These are phyloP conservation scores for Caenorhabditis wallacei DNA, from an alignment of 2,888 invertebrate genomes.

Conservation along the genomic window DNA sequence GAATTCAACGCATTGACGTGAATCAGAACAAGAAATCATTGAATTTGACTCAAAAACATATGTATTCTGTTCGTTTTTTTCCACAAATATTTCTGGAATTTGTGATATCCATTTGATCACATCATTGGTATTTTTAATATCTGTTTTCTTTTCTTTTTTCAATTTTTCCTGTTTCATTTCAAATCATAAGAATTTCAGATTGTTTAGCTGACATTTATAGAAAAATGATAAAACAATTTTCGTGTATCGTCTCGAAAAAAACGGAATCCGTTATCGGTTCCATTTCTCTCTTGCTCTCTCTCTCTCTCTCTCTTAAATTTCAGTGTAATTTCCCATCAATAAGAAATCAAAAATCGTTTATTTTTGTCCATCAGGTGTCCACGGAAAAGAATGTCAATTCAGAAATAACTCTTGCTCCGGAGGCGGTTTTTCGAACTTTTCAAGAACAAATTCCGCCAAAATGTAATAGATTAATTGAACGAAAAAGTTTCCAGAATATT, in stretches of 20 bases:
- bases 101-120: conserved; percentile 12
- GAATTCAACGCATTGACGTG: conserved; percentile 27
- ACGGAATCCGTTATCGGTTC: conserved; percentile 35
- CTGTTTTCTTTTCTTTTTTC: neutral
- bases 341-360: conserved; percentile 59
- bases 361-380: conserved; percentile 46
- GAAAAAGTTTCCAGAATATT: conserved; percentile 76
- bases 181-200: conserved; percentile 24
- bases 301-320: conserved; percentile 22
- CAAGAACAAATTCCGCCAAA: conserved; percentile 71
- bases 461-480: conserved; percentile 76
- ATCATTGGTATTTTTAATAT: conserved; percentile 12
- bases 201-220: conserved; percentile 30
- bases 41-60: neutral
- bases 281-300: neutral
- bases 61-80: neutral
- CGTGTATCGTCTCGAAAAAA: conserved; percentile 12
- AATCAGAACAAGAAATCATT: conserved; percentile 2
- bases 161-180: conserved; percentile 6
- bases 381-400: conserved; percentile 28
- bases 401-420: conserved; percentile 58
- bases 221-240: conserved; percentile 40
- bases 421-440: conserved; percentile 70
- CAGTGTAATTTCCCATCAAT: conserved; percentile 53
- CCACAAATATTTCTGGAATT: conserved; percentile 12